These are phyloP conservation scores for Steatocranus sp. DNA, from an alignment of 2,797 vertebrate species.

Conservation along the genomic window DNA sequence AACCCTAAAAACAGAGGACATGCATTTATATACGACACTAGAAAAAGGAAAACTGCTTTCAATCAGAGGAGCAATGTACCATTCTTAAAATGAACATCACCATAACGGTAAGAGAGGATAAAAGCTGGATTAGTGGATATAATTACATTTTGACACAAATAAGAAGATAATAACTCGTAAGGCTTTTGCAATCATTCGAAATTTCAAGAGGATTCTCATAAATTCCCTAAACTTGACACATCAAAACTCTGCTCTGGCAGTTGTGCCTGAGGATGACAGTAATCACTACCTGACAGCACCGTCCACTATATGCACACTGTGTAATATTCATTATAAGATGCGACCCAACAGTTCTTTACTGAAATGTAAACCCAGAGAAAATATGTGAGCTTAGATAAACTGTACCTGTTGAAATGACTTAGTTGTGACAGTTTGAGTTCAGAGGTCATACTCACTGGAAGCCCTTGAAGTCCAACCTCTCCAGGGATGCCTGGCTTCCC, in stretches of 20 bases:
- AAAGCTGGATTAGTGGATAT: not conserved
- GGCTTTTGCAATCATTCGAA: not conserved
- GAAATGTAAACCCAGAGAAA: not conserved
- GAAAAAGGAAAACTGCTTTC: not conserved
- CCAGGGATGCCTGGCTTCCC: conserved; percentile 88
- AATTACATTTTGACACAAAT: conserved; percentile 9
- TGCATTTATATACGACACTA: not conserved
- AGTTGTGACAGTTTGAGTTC: conserved; percentile 15
- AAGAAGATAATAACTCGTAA: not conserved
- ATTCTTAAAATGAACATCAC: not conserved
- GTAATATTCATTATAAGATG: not conserved
- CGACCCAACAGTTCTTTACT: not conserved
- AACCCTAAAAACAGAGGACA: conserved; percentile 76
- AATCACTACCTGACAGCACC: not conserved
- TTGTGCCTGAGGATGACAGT: not conserved
- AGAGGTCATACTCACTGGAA: conserved; percentile 85
- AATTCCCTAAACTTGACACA: conserved; percentile 16
- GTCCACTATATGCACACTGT: not conserved
- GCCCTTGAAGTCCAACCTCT: conserved; percentile 87
- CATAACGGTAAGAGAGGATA: not conserved
- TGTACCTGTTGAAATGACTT: not conserved
- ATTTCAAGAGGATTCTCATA: conserved; percentile 18
- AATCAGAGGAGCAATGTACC: not conserved
- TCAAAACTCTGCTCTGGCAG: not conserved
- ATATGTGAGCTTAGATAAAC: not conserved